A percentile compares a stretch with the other conserved stretches of the same genome.
Evolutionary conservation across 2,888 invertebrate species (phyloP).

Genomic region (Cephus sareptanus): DNA sequence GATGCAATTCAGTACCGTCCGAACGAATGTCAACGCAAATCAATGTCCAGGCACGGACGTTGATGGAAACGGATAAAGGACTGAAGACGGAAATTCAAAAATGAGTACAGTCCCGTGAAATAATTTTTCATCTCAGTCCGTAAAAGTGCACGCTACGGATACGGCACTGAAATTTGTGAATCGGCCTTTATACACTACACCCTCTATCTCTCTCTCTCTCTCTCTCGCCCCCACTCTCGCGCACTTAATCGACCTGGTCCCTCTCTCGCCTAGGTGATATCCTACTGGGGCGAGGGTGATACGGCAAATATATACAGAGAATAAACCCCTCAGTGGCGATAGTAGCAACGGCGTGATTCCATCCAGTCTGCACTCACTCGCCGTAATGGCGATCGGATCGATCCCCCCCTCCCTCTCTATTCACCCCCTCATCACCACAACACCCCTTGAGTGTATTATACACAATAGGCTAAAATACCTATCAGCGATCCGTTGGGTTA

Average conservation of each 20-base stretch:
- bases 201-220: conserved; percentile 24
- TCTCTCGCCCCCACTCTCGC: conserved; percentile 35
- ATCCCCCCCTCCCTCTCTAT: conserved; percentile 39
- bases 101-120: too few species aligned
- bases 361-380: conserved; percentile 58
- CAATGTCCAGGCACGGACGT: too few species aligned
- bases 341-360: conserved; percentile 58
- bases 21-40: too few species aligned
- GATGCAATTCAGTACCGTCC: too few species aligned
- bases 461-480: conserved; percentile 22
- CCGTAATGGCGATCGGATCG: conserved; percentile 65
- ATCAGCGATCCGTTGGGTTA: conserved; percentile 17
- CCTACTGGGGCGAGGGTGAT: conserved; percentile 56
- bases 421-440: conserved; percentile 11
- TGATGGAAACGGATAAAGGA: too few species aligned
- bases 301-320: conserved; percentile 61
- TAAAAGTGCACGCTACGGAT: too few species aligned
- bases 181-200: conserved; percentile 29
- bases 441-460: conserved; percentile 33
- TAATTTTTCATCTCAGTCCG: too few species aligned
- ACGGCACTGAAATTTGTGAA: too few species aligned
- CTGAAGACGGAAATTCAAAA: too few species aligned
- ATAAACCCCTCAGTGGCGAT: conserved; percentile 51
- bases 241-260: conserved; percentile 28
- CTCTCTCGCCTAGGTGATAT: conserved; percentile 46